A percentile compares a stretch with the other conserved stretches of the same genome.
phyloP scores from a whole-genome alignment of 2,888 invertebrate species.

The Branchipolynoe longqiensis region DNA sequence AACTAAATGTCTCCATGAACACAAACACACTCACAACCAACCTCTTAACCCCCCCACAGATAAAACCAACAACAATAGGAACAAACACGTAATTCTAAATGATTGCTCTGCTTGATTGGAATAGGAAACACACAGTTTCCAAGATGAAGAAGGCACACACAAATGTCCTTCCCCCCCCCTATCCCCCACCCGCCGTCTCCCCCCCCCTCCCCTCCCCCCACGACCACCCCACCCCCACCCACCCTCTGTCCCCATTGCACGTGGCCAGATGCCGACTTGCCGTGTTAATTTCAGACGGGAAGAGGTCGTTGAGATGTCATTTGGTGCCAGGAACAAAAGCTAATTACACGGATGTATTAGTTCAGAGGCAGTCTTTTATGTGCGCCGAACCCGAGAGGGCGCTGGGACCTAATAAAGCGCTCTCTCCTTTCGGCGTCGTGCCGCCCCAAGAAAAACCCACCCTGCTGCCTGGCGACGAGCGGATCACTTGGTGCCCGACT shows the following conservation, averaged over 20 bases:
- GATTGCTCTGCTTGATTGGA: conserved; percentile 35
- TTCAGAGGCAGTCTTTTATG: conserved; percentile 9
- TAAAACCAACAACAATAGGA: not conserved
- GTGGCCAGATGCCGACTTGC: too few species aligned
- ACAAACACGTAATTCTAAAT: not conserved
- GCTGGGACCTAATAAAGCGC: conserved; percentile 34
- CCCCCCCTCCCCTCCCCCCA: too few species aligned
- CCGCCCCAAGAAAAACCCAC: conserved; percentile 7
- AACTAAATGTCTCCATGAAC: too few species aligned
- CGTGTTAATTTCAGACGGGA: too few species aligned
- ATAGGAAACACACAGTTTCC: not conserved
- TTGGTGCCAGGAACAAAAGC: conserved; percentile 24
- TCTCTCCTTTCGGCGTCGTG: not conserved
- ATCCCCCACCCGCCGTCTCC: too few species aligned
- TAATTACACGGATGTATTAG: conserved; percentile 27
- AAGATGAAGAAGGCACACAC: not conserved
- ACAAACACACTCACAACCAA: too few species aligned
- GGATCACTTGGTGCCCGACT: conserved; percentile 1
- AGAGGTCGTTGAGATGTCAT: conserved; percentile 18
- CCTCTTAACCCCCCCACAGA: too few species aligned
- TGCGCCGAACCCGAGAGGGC: conserved; percentile 31
- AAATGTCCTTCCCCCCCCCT: not conserved
- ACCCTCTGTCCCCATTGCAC: too few species aligned
- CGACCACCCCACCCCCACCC: too few species aligned
- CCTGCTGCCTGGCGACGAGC: not conserved